These are phyloP conservation scores for Tapirus terrestris DNA, from an alignment of 2,113 vertebrate species.

Conservation along the genomic window DNA sequence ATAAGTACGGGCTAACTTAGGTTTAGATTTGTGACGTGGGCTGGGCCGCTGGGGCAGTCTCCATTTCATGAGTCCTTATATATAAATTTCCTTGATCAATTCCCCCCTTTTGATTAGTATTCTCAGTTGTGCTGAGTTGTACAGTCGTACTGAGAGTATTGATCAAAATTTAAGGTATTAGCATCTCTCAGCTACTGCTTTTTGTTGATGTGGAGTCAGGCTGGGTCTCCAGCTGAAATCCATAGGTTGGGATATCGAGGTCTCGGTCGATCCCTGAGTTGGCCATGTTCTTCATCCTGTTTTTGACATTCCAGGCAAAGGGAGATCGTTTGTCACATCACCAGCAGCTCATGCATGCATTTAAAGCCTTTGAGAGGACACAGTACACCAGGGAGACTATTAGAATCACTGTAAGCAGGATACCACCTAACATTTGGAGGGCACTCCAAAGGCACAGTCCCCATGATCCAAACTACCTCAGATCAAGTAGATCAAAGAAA, in stretches of 20 bases:
- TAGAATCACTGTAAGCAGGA: background rate
- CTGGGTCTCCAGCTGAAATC: background rate
- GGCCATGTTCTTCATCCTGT: background rate
- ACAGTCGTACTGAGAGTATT: background rate
- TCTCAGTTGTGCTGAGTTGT: background rate
- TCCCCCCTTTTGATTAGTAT: background rate
- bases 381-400: background rate
- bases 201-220: background rate
- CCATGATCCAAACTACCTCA: background rate
- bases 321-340: background rate
- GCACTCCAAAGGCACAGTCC: background rate
- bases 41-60: background rate
- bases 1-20: background rate
- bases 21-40: background rate
- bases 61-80: background rate
- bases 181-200: background rate
- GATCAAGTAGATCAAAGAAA: background rate
- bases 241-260: background rate
- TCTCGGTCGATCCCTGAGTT: background rate
- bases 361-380: background rate
- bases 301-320: background rate
- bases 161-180: background rate
- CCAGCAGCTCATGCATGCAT: background rate
- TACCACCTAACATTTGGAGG: background rate
- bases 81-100: background rate